phyloP scores from a whole-genome alignment of 2,113 vertebrate genomes.

The Brevimyrus niger region DNA sequence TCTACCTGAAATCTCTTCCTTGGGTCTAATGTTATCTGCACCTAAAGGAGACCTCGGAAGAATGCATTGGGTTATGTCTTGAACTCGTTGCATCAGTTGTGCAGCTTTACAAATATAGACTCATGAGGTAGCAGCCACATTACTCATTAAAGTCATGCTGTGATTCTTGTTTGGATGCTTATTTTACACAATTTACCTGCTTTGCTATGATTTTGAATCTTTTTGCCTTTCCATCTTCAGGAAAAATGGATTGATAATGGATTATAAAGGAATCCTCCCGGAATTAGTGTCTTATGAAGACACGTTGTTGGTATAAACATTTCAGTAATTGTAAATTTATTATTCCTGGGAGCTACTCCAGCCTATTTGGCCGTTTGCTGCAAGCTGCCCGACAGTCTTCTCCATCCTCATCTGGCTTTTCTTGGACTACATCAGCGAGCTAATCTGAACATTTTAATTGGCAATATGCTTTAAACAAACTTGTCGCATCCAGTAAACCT shows the following conservation, averaged over 20 bases:
- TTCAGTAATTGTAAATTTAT: not conserved
- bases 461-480: not conserved
- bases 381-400: not conserved
- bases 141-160: not conserved
- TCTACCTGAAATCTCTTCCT: not conserved
- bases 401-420: not conserved
- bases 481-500: not conserved
- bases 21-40: not conserved
- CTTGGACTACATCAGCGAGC: not conserved
- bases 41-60: not conserved
- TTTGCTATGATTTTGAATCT: not conserved
- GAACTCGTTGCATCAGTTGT: not conserved
- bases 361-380: not conserved
- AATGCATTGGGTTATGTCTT: not conserved
- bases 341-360: not conserved
- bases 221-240: not conserved
- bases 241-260: not conserved
- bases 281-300: not conserved
- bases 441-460: not conserved
- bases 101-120: not conserved
- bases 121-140: not conserved
- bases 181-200: not conserved
- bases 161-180: not conserved
- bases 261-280: not conserved
- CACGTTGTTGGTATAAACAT: not conserved